Base-by-base conservation (phyloP, 1,140 invertebrate species). In the Cepaea nemoralis region DNA sequence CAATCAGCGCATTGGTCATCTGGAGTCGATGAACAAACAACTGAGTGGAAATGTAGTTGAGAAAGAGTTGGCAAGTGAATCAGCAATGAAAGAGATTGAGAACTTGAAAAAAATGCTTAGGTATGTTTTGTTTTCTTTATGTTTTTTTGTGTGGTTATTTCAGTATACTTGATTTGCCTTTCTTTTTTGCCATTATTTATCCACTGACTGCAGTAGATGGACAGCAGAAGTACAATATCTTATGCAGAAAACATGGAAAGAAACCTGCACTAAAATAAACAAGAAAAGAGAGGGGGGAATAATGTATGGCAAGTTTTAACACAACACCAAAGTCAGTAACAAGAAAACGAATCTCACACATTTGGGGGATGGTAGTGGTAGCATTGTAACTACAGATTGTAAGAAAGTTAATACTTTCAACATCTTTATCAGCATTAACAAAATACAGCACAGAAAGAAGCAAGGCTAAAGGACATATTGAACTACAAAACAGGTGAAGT, bases 11-110 rank as follows among this genome's bases (percentile, higher is more conserved):
- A 91, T 92, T 33, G 85, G 82, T 35, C 80, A 78, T 22, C 83
- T 92, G 42, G 91, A 92, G 80, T 77, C 79, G 5, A 89, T 89
- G 31, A 89, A 88, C 48, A 83, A 84, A 24, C 87, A 91, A 37
- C 77, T 90, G 48, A 87, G 88, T 35, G 85, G 89, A 33, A 86
- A 90, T 80, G 88, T 91, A 0, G 83, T 80, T 14, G 63, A 89
- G 76, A 90, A 90, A 66, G 88, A 91, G 45, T 81, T 87, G 37
- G 76, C 84, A 19, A 86, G 86, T 24, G 76, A 87, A 55, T 81
- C 84, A 33, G 88, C 88, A 33, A 86, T 86, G 16, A 84, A 87
- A 27, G 87, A 91, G 81, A 86, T 90, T 19, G 76, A 89, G 24
- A 70, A 84, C 12, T 85, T 92, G 0, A 77, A 79, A 59, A 77